Conservation (phyloP, 2,113 vertebrate species). For the Ammodytes dubius region DNA sequence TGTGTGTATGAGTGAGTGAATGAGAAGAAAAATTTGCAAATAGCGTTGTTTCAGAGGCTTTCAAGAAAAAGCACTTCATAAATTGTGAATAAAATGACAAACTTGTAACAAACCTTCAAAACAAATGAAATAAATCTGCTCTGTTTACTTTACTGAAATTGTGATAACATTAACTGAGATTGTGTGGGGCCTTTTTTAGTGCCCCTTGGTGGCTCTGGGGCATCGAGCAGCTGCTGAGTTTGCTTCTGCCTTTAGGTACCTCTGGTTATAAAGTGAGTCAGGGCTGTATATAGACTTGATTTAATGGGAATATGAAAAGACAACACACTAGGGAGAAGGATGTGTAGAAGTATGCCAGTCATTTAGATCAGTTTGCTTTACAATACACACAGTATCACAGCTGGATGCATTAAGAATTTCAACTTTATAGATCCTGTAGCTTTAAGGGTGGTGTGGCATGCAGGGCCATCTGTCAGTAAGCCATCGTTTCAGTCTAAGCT, state of each 20-base stretch:
- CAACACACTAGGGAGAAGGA: not conserved
- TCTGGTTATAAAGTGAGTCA: slow-evolving; percentile 15
- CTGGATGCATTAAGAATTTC: slow-evolving; percentile 17
- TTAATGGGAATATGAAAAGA: slow-evolving; percentile 23
- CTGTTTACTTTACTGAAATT: not conserved
- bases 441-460: slow-evolving; percentile 17
- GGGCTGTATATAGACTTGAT: not conserved
- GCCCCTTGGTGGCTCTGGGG: not conserved
- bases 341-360: not conserved
- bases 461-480: slow-evolving; percentile 48
- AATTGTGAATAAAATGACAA: not conserved
- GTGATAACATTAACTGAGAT: not conserved
- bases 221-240: slow-evolving; percentile 4
- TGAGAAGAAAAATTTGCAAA: too few species aligned
- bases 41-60: too few species aligned
- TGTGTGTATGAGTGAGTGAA: too few species aligned
- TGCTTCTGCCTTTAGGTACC: slow-evolving; percentile 6
- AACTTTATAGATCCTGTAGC: slow-evolving; percentile 13
- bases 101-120: not conserved
- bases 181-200: not conserved
- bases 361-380: slow-evolving; percentile 29
- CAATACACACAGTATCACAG: not conserved
- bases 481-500: slow-evolving; percentile 59
- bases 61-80: too few species aligned
- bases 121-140: not conserved